Percentiles rank a stretch among this genome's conserved stretches.
Conservation (phyloP, 2,113 vertebrate species). For the Ciconia boyciana region DNA sequence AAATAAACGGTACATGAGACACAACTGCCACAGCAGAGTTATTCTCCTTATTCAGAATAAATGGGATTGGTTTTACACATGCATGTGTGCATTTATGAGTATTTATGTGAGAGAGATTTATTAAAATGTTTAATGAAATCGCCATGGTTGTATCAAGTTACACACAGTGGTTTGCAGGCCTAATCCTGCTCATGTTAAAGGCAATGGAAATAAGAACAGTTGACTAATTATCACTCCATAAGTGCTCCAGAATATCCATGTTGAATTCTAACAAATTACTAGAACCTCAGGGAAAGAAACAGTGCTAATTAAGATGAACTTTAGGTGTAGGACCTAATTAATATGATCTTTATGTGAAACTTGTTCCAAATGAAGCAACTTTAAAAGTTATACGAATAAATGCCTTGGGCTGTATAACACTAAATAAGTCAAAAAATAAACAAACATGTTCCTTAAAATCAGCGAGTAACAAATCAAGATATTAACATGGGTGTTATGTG, state of each 20-base stretch:
- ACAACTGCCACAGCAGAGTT: conserved; percentile 33
- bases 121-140: conserved; percentile 38
- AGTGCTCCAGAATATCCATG: neutral
- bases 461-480: neutral
- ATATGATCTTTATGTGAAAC: conserved; percentile 85
- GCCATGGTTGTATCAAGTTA: neutral
- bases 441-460: neutral
- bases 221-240: neutral
- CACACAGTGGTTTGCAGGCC: neutral
- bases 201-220: neutral
- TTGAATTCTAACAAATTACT: conserved; percentile 60
- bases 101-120: conserved; percentile 25
- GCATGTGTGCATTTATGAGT: conserved; percentile 16
- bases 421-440: conserved; percentile 44
- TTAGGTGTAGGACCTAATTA: conserved; percentile 87
- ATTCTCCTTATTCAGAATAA: conserved; percentile 25
- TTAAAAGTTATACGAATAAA: conserved; percentile 72
- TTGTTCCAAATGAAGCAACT: conserved; percentile 84
- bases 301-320: conserved; percentile 95
- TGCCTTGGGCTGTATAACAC: conserved; percentile 28
- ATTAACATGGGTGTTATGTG: neutral
- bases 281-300: conserved; percentile 71
- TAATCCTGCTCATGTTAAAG: neutral
- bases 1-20: conserved; percentile 37
- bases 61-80: conserved; percentile 40